Base-by-base conservation (phyloP, 2,888 invertebrate species). In the Heterodera filipjevi region DNA sequence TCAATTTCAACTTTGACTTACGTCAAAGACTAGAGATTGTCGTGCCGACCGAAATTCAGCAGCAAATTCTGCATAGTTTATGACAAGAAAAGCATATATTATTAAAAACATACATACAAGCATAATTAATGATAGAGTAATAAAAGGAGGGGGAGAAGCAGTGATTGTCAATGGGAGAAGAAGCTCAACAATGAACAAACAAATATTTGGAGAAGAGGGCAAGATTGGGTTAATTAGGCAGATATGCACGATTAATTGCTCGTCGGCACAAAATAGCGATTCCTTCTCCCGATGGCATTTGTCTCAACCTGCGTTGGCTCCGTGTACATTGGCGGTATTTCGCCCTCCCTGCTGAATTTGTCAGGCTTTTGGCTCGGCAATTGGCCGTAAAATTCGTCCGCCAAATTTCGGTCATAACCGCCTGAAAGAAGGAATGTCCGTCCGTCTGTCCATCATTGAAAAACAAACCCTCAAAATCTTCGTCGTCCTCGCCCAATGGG, bases 401-500 rank as follows among this genome's bases (percentile, higher is more conserved):
- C 74, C 74, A 64, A 35, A 75, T 75, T 75, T 53, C 66, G 44
- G 27, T 53, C 44, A 16, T 39, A 76, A 44, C n/a, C 30, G 44
- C 76, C 76, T 64, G 32, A 35, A 64, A 59, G 0, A n/a, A 12
- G n/a, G n/a, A n/a, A n/a, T n/a, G n/a, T n/a, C n/a, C n/a, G n/a
- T n/a, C n/a, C n/a, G n/a, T n/a, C n/a, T n/a, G n/a, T n/a, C n/a
- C n/a, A n/a, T n/a, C n/a, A n/a, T n/a, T 30, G 12, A 10, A 19
- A 33, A n/a, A n/a, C 59, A 0, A 22, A 66, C 76, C 19, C 64
- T 87, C 87, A 46, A 86, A 87, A 71, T 86, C 86, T 70, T 86
- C 85, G 70, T 86, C 86, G 73, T 86, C 86, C 75, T 87, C 85
- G 53, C 86, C 87, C 39, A 87, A 78, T 5, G 87, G 87, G 79